These are phyloP conservation scores for Protomyctophum bolini DNA, from an alignment of 2,113 vertebrate species.

Conservation along the genomic window DNA sequence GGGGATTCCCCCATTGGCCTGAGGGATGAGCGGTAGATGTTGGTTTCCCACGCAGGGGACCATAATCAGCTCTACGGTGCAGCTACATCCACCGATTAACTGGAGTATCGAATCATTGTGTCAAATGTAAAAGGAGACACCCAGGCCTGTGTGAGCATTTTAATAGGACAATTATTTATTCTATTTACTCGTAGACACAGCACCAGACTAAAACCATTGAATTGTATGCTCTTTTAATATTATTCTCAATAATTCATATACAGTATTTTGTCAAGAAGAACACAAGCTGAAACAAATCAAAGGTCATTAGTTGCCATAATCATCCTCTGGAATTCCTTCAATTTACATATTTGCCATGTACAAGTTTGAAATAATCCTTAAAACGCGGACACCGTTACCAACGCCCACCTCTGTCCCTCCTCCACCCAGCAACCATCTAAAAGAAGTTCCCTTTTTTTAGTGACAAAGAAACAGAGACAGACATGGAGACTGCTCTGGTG, in stretches of 20 bases:
- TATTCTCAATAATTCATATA: conserved; percentile 54
- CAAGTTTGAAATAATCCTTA: conserved; percentile 29
- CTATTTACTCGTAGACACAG: conserved; percentile 69
- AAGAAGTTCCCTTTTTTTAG: conserved; percentile 20
- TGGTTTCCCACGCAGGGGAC: no score
- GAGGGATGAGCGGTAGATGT: no score
- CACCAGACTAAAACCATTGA: conserved; percentile 67
- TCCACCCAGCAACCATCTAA: conserved; percentile 17
- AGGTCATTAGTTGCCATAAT: conserved; percentile 36
- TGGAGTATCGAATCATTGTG: not conserved
- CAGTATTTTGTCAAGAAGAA: conserved; percentile 64
- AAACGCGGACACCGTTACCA: no score
- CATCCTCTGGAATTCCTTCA: conserved; percentile 26
- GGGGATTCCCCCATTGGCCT: no score
- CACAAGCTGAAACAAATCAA: conserved; percentile 70
- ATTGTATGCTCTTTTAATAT: conserved; percentile 50
- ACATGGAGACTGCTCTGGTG: conserved; percentile 8
- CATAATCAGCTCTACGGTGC: no score
- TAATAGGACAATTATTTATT: conserved; percentile 69
- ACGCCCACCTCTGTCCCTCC: not conserved
- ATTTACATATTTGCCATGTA: conserved; percentile 50
- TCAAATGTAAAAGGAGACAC: conserved; percentile 29
- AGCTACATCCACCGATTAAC: no score
- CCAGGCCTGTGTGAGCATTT: conserved; percentile 43
- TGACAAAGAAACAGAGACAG: conserved; percentile 1